These are phyloP conservation scores for Rhodeus uyekii DNA, from an alignment of 2,797 vertebrate genomes.

Conservation along the genomic window DNA sequence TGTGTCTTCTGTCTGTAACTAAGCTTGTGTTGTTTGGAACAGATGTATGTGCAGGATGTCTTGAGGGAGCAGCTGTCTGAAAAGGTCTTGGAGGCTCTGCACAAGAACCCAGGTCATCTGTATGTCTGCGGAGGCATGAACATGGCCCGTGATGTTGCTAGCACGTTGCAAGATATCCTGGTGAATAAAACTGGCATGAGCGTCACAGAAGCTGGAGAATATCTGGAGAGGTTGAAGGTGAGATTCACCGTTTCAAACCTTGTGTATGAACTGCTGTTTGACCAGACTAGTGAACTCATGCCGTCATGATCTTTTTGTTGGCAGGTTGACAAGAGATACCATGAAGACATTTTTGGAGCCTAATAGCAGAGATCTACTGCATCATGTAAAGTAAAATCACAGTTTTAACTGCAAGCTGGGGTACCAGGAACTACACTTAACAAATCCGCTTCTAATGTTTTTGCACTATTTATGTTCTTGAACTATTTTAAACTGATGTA, in stretches of 20 bases:
- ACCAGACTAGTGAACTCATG: background rate
- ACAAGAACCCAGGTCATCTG: conserved; percentile 72
- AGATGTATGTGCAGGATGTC: conserved; percentile 86
- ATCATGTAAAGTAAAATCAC: background rate
- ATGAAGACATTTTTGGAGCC: conserved; percentile 84
- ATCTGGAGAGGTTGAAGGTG: conserved; percentile 80
- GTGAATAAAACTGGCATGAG: conserved; percentile 64
- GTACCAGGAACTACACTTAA: background rate
- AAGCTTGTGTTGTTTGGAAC: background rate
- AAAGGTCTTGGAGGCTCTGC: conserved; percentile 66
- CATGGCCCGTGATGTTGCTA: conserved; percentile 79
- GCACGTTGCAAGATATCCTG: conserved; percentile 72
- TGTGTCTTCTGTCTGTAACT: background rate
- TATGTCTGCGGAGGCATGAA: conserved; percentile 80
- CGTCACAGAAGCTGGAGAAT: conserved; percentile 69
- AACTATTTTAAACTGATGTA: background rate
- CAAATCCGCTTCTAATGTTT: background rate
- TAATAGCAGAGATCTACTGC: conserved; percentile 13
- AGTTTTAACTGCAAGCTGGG: too few species aligned
- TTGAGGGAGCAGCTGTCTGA: conserved; percentile 67
- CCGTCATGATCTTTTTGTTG: conserved; percentile 33
- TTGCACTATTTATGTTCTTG: background rate
- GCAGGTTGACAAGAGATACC: conserved; percentile 81
- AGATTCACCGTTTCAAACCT: background rate
- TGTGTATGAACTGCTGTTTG: background rate